Evolutionary conservation across 2,888 invertebrate species (phyloP), one percentile per base, ranked within the genome.

Genomic region (Lissocephala sabroskyi): DNA sequence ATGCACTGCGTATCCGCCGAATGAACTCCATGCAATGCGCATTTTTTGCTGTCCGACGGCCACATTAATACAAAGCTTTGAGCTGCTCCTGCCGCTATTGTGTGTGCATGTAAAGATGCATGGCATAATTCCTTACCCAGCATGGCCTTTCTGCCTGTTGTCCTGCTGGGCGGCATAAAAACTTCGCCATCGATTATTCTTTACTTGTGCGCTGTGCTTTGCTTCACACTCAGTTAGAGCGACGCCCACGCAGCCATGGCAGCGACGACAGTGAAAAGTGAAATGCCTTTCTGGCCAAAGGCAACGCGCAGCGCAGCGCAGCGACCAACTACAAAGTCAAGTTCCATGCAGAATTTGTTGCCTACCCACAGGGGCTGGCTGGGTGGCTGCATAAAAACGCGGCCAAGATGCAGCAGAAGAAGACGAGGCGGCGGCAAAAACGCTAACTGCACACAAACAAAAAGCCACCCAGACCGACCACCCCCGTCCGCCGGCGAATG

Each of bases 291-390:
- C 18, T 11, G 4, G 41, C 41, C 28, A n/a, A n/a, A n/a, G n/a
- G n/a, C n/a, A n/a, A n/a, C n/a, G n/a, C n/a, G n/a, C 37, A 2
- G 41, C 14, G 33, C 30, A 16, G 14, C 40, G 41, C 41, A 50
- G 43, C 47, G 3, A 35, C 14, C 36, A 30, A 16, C 39, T 36
- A 52, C 62, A 59, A 62, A 76, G 64, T 67, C 73, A 73, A 76
- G 58, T 64, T 58, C 45, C 39, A 52, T 14, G 45, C 55, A 48
- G 52, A 45, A 58, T 57, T 75, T 65, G 52, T 52, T 52, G 64
- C 52, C 52, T 33, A 66, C 51, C n/a, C 63, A 56, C 52, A 42
- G 39, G 45, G 44, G 51, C 39, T 49, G 45, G 39, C 45, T 41
- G 16, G 19, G 17, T 29, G 41, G 45, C 50, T 29, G 32, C 46